Conservation (phyloP, 2,113 vertebrate species). For the Pagrus major region DNA sequence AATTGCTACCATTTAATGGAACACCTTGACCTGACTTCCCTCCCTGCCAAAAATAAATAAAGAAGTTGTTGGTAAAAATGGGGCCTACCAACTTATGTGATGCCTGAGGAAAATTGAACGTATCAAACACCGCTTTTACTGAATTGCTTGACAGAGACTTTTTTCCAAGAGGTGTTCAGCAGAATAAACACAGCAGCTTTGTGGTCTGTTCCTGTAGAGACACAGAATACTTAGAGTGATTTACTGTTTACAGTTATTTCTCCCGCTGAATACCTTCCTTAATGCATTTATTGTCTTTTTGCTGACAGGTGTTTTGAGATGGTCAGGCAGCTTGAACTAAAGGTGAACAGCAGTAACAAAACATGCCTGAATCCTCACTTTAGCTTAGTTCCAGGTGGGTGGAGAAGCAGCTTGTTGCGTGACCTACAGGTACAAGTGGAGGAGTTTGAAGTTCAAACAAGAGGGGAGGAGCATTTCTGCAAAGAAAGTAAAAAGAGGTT, state of each 20-base stretch:
- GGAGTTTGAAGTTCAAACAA: conserved; percentile 26
- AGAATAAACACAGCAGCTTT: background rate
- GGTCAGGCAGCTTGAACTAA: conserved; percentile 1
- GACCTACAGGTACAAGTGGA: conserved; percentile 44
- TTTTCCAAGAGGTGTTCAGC: conserved; percentile 38
- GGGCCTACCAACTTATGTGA: conserved; percentile 62
- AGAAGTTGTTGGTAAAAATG: conserved; percentile 71
- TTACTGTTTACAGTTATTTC: background rate
- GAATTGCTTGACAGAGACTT: conserved; percentile 65
- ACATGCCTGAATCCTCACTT: background rate
- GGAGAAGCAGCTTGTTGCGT: conserved; percentile 6
- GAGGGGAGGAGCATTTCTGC: conserved; percentile 17
- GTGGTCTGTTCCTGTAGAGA: background rate
- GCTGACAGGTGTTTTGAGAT: background rate
- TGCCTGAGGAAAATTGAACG: conserved; percentile 66
- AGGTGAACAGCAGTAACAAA: background rate
- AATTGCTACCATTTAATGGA: conserved; percentile 81
- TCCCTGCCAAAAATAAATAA: conserved; percentile 73
- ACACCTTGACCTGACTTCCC: conserved; percentile 78
- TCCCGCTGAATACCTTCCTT: no score
- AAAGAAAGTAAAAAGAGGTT: conserved; percentile 10
- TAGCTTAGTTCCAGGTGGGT: conserved; percentile 14
- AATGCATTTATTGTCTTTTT: background rate
- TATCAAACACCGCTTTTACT: conserved; percentile 65
- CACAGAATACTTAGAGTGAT: background rate